These are phyloP conservation scores for Caenorhabditis brenneri DNA, from an alignment of 1,140 invertebrate species.

Conservation along the genomic window DNA sequence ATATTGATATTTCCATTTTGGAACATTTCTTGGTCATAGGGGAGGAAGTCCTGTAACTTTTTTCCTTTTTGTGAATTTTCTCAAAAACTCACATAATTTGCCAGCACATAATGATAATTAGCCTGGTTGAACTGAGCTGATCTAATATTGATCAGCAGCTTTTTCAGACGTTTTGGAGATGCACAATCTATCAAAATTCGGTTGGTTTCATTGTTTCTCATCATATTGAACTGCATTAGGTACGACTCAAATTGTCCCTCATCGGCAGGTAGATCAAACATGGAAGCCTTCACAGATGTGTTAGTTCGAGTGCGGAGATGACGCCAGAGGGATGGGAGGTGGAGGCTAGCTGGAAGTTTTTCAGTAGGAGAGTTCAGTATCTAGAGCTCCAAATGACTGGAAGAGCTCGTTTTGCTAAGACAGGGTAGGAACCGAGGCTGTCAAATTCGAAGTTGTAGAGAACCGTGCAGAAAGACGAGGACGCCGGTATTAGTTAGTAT, in stretches of 20 bases:
- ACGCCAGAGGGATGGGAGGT: constrained; percentile 46
- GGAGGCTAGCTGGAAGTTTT: constrained; percentile 40
- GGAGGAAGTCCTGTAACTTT: constrained; percentile 66
- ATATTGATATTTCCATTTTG: constrained; percentile 72
- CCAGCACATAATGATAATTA: constrained; percentile 69
- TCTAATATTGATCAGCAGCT: constrained; percentile 66
- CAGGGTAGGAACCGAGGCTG: no score
- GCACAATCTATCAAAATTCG: constrained; percentile 60
- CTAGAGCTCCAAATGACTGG: neutral
- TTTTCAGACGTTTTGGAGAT: constrained; percentile 63
- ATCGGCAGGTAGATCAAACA: constrained; percentile 63
- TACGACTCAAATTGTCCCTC: constrained; percentile 65
- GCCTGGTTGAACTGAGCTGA: constrained; percentile 69
- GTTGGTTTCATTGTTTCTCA: constrained; percentile 45
- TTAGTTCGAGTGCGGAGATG: constrained; percentile 53
- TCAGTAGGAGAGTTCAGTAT: no score
- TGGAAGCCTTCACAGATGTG: constrained; percentile 62
- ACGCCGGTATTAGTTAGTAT: no score
- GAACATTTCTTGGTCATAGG: constrained; percentile 71
- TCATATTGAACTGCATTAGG: constrained; percentile 53
- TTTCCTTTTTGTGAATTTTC: neutral
- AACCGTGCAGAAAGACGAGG: no score
- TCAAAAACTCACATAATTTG: constrained; percentile 61
- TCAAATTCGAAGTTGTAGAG: no score
- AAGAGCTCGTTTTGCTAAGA: no score